A percentile compares a stretch with the other conserved stretches of the same genome.
Evolutionary conservation across 2,797 vertebrate species (phyloP).

Genomic region (Agapornis canus): DNA sequence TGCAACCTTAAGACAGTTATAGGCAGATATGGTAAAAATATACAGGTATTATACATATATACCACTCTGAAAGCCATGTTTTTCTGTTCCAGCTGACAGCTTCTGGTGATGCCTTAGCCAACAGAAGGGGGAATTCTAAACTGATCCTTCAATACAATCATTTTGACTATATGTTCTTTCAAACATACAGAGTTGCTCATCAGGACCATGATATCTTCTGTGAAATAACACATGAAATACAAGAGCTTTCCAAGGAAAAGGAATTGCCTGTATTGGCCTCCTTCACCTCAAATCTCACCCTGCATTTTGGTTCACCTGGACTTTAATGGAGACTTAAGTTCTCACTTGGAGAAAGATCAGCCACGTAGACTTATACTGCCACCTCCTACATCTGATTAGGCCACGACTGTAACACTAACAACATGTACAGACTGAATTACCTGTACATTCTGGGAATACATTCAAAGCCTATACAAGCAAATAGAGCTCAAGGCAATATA

Average conservation of each 20-base stretch:
- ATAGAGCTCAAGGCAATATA: accelerated
- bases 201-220: neutral
- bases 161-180: neutral
- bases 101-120: neutral
- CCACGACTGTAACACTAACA: neutral
- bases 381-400: neutral
- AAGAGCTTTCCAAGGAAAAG: neutral
- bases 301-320: neutral
- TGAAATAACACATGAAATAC: neutral
- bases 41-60: neutral
- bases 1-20: neutral
- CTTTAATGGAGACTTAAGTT: neutral
- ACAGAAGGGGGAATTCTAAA: neutral
- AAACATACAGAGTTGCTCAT: neutral
- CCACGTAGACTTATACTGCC: neutral
- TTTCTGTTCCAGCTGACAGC: neutral
- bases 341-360: neutral
- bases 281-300: neutral
- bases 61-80: neutral
- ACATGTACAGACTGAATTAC: neutral
- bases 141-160: neutral
- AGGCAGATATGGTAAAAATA: neutral
- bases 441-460: neutral
- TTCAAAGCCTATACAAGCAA: neutral
- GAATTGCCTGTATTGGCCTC: neutral